Conservation (phyloP, 2,888 invertebrate genomes). For the Gastracanthus pulcherrimus region DNA sequence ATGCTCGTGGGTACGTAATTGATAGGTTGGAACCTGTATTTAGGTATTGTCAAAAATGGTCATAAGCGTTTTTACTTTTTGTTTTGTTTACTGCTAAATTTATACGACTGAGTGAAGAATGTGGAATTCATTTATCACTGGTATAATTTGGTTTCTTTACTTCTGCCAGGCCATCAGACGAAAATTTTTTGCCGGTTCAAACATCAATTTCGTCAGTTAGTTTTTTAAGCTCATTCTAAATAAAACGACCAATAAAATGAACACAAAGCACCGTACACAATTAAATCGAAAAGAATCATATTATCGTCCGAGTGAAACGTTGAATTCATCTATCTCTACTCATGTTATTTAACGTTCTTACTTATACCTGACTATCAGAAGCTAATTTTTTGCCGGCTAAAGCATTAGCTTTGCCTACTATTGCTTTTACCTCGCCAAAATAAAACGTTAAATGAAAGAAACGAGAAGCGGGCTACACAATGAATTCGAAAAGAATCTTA, state of each 20-base stretch:
- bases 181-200: not conserved
- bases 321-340: not conserved
- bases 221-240: no score
- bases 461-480: not conserved
- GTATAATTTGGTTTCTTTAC: not conserved
- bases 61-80: no score
- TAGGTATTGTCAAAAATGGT: no score
- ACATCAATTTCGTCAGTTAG: not conserved
- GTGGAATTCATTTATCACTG: not conserved
- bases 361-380: no score
- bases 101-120: not conserved
- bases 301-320: not conserved
- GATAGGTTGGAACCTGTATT: constrained; percentile 9
- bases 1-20: constrained; percentile 36
- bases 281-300: not conserved
- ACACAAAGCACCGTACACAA: no score
- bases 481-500: not conserved
- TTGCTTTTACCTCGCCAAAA: no score
- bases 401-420: not conserved
- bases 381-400: not conserved
- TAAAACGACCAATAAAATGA: not conserved
- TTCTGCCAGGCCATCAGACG: no score
- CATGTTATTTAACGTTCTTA: not conserved
- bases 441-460: not conserved
- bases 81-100: no score